Evolutionary conservation across 2,113 vertebrate genomes (phyloP).

Genomic region (Eptatretus burgeri): DNA sequence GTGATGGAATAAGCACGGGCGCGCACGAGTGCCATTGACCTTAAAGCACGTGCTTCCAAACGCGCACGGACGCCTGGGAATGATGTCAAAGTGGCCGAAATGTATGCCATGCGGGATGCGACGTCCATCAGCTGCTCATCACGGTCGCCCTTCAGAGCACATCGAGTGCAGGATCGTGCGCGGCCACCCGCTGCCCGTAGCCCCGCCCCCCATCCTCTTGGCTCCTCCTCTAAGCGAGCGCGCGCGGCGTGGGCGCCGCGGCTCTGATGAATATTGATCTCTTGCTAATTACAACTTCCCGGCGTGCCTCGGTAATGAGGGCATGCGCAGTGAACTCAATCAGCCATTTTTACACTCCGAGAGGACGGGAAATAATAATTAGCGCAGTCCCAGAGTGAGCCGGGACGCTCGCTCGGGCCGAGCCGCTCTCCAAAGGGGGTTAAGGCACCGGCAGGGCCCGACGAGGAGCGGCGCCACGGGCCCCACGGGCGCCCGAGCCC

Average conservation of each 20-base stretch:
- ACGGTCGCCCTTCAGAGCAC: background rate
- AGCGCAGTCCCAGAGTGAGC: background rate
- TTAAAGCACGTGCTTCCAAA: no score
- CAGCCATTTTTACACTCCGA: conserved; percentile 7
- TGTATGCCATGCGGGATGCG: no score
- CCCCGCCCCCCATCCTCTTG: background rate
- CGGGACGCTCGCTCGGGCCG: background rate
- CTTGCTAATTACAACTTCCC: conserved; percentile 5
- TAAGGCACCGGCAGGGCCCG: background rate
- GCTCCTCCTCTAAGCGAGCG: background rate
- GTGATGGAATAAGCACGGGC: no score
- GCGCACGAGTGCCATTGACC: no score
- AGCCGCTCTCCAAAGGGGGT: no score
- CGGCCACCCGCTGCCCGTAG: background rate
- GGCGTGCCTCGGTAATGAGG: conserved; percentile 5
- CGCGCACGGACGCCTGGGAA: no score
- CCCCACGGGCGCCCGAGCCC: background rate
- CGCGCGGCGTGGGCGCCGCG: background rate
- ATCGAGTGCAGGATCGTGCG: background rate
- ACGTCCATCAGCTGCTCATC: no score
- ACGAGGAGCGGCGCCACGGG: background rate
- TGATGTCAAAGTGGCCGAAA: no score
- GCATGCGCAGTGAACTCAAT: conserved; percentile 7
- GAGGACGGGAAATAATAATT: conserved; percentile 2
- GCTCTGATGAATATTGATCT: conserved; percentile 6